Evolutionary conservation across 23 tunicate genomes (phyloP).

Genomic region (Styela clava): DNA sequence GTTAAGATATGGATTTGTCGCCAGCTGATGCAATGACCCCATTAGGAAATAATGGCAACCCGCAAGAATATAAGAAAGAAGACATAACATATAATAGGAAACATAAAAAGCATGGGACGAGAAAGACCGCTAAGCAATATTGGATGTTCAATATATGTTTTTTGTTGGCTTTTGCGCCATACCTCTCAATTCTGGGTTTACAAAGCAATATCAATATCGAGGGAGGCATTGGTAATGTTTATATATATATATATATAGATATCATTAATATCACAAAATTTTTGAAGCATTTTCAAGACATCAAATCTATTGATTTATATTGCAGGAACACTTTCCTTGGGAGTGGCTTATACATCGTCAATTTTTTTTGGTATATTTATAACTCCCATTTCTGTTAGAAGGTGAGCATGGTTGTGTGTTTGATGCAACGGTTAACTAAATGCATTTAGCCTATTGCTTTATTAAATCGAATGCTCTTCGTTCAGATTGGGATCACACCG

Average conservation of each 20-base stretch:
- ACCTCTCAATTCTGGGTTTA: background rate
- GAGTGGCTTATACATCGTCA: background rate
- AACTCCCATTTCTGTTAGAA: background rate
- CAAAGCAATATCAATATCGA: constrained; percentile 10
- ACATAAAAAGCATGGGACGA: background rate
- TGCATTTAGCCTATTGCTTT: no score
- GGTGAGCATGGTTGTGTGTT: no score
- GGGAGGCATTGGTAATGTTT: background rate
- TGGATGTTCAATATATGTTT: background rate
- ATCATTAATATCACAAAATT: no score
- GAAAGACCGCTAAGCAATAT: background rate
- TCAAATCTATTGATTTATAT: no score
- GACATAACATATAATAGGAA: background rate
- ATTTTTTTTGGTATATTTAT: background rate
- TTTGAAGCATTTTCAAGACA: no score
- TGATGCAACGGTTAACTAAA: no score
- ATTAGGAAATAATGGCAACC: no score
- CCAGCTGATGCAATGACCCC: no score
- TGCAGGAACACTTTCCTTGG: background rate
- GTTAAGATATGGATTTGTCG: no score
- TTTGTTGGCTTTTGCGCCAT: background rate
- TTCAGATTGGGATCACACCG: constrained; percentile 38
- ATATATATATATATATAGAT: no score
- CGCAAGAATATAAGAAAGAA: no score
- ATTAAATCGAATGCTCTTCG: background rate